Conservation (phyloP, 2,113 vertebrate genomes). For the Engraulis encrasicolus region DNA sequence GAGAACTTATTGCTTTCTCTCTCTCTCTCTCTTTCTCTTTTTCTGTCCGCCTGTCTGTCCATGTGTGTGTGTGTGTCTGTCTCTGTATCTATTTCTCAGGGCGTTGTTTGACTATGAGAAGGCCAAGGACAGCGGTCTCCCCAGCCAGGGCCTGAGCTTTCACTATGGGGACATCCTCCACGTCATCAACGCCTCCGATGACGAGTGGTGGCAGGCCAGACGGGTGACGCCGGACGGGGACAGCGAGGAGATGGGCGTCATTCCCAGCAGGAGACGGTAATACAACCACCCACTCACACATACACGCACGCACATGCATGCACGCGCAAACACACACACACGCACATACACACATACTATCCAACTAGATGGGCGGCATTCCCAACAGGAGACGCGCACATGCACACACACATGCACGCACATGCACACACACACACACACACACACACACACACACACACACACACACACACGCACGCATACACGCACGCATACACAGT, state of each 20-base stretch:
- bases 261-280: conserved; percentile 95
- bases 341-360: not conserved
- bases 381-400: not conserved
- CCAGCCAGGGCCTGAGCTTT: conserved; percentile 97
- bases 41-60: conserved; percentile 34
- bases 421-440: not conserved
- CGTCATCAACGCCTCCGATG: conserved; percentile 94
- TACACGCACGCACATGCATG: not conserved
- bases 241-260: conserved; percentile 97
- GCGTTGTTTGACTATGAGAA: conserved; percentile 97
- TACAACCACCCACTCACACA: conserved; percentile 16
- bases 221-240: conserved; percentile 89
- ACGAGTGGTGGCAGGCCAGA: conserved; percentile 97
- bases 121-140: conserved; percentile 94
- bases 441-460: not conserved
- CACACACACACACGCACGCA: too few species aligned
- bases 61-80: conserved; percentile 8
- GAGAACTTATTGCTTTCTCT: conserved; percentile 18
- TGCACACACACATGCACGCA: not conserved
- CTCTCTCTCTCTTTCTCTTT: conserved; percentile 22
- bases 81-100: conserved; percentile 69
- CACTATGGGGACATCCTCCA: conserved; percentile 95
- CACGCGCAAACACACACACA: not conserved
- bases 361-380: too few species aligned
- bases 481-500: too few species aligned